These are phyloP conservation scores for Gymnopithys bicolor DNA, from an alignment of 2,797 vertebrate genomes.

Conservation along the genomic window DNA sequence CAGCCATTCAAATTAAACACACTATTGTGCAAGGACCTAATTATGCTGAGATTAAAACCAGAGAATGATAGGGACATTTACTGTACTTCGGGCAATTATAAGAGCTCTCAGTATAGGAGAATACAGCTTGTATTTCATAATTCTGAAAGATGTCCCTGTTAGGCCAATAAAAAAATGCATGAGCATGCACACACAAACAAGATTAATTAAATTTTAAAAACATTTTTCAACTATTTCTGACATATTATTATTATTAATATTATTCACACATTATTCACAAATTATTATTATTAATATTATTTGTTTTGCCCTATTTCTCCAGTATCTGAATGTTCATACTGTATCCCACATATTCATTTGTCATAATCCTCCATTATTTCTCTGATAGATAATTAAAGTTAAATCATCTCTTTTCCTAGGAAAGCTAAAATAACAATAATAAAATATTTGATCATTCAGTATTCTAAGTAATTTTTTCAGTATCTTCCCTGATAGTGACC, in stretches of 20 bases:
- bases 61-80: conserved; percentile 76
- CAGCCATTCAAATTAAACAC: conserved; percentile 81
- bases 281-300: not conserved
- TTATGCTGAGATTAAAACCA: conserved; percentile 79
- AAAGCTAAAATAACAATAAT: conserved; percentile 12
- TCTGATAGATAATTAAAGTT: conserved; percentile 50
- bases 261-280: not conserved
- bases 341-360: not conserved
- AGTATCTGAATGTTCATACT: not conserved
- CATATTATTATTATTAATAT: not conserved
- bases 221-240: conserved; percentile 11
- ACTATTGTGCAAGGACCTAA: conserved; percentile 81
- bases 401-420: not conserved
- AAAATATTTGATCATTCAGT: conserved; percentile 54
- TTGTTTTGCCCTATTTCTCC: conserved; percentile 40
- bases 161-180: conserved; percentile 61
- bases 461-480: conserved; percentile 54
- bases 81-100: conserved; percentile 74
- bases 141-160: conserved; percentile 56
- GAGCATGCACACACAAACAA: conserved; percentile 14
- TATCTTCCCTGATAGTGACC: not conserved
- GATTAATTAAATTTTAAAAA: conserved; percentile 34
- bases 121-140: conserved; percentile 70
- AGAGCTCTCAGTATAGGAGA: conserved; percentile 58
- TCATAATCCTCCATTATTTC: conserved; percentile 14